phyloP scores from a whole-genome alignment of 2,888 invertebrate genomes.

The Gastrophysa polygoni region DNA sequence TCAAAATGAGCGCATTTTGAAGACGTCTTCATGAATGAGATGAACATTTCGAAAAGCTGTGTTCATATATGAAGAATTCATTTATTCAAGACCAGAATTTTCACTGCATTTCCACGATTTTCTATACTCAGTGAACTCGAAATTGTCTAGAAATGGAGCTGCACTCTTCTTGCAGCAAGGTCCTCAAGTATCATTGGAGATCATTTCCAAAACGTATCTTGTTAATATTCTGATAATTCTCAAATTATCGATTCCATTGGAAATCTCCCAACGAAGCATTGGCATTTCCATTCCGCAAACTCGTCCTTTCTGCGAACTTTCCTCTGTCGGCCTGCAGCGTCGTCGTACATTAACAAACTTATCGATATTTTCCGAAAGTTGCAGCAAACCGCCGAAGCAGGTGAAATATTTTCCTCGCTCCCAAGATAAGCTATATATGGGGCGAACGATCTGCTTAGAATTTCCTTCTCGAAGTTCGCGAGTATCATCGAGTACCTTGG shows the following conservation, averaged over 20 bases:
- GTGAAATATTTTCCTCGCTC: constrained; percentile 24
- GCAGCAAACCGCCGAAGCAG: constrained; percentile 13
- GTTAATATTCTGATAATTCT: neutral
- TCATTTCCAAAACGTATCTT: no score
- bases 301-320: neutral
- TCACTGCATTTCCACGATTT: no score
- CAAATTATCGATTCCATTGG: neutral
- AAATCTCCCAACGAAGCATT: no score
- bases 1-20: no score
- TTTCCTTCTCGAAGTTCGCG: constrained; percentile 9
- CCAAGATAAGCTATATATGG: constrained; percentile 22
- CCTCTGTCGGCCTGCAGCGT: neutral
- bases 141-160: no score
- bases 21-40: no score
- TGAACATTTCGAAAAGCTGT: no score
- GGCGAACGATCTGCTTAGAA: neutral
- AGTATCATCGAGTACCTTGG: constrained; percentile 21
- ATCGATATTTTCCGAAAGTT: constrained; percentile 20
- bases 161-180: no score
- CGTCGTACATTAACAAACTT: constrained; percentile 15
- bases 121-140: no score
- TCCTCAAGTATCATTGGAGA: no score
- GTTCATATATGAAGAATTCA: no score
- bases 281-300: neutral
- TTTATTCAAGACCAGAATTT: no score